Base-by-base conservation (phyloP, 2,888 invertebrate species). In the Fragum fragum region DNA sequence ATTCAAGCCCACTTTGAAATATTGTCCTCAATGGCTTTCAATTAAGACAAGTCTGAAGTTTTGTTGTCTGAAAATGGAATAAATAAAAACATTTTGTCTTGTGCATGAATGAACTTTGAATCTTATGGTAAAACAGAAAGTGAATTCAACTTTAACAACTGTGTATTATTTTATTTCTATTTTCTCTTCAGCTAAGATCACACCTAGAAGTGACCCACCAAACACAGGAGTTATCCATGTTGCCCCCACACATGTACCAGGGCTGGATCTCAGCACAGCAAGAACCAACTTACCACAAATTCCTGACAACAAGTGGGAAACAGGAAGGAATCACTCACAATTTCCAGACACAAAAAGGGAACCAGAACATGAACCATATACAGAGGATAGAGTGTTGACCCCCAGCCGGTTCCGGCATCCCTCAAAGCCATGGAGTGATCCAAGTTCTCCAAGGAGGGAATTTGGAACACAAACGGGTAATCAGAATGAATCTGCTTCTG, bases 341-440 rank as follows among this genome's bases (percentile, higher is more conserved):
- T 71, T 61, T 18, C 70, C 32, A 9, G 73, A 69, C 14, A 39
- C 53, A 21, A 39, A 36, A 53, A 61, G 69, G 36, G 71, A 75
- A 55, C 63, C 47, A 21, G 23, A 71, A 9, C 76, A 88, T 59
- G 87, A 90, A 26, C 89, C 91, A 1, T 94, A 93, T 87, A 87
- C 83, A 59, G 92, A 91, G 72, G 91, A 93, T 78, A 92, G 96
- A 66, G 92, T 96, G 14, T 93, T 96, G 73, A 96, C 96, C 0
- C 96, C 96, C 0, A 96, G 96, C 87, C 95, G 95, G 83, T 96
- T 84, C 73, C 76, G 93, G 7, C 80, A 86, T 39, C 80, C 81
- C 2, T 83, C 86, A 28, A 86, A 87, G 69, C 85, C 88, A 7
- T 69, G 71, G 29, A 83, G 79, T 73, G 85, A 88, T 39, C 87